Percentiles rank a stretch among this genome's conserved stretches.
Evolutionary conservation across 2,888 invertebrate species (phyloP).

Genomic region (Trichopoda pennipes): DNA sequence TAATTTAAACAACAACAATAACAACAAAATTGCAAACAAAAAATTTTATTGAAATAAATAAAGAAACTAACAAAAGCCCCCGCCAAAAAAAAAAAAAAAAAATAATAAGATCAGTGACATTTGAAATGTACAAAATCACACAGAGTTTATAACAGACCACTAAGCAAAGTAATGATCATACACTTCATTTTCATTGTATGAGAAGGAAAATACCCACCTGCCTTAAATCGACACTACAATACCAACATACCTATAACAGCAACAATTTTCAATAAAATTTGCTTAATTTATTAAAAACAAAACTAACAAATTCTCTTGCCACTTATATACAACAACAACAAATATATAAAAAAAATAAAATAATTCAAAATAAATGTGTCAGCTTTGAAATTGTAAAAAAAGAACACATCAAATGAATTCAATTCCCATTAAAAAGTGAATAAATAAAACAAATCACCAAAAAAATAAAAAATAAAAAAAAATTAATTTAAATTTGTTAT

Average conservation of each 20-base stretch:
- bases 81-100: too few species aligned
- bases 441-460: background rate
- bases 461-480: conserved; percentile 15
- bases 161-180: background rate
- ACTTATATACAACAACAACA: conserved; percentile 6
- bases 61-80: too few species aligned
- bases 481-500: background rate
- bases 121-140: conserved; percentile 27
- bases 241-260: too few species aligned
- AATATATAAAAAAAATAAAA: conserved; percentile 12
- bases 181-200: conserved; percentile 6
- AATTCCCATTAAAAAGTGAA: conserved; percentile 27
- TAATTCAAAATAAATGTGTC: conserved; percentile 36
- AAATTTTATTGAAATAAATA: background rate
- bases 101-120: conserved; percentile 66
- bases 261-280: background rate
- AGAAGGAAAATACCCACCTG: conserved; percentile 57
- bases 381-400: conserved; percentile 31
- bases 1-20: conserved; percentile 39
- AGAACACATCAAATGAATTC: conserved; percentile 54
- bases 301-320: conserved; percentile 20
- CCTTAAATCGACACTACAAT: too few species aligned
- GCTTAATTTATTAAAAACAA: conserved; percentile 15
- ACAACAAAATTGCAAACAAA: background rate
- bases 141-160: background rate